Evolutionary conservation across 2,797 vertebrate species (phyloP), one percentile per base, ranked within the genome.

Genomic region (Alcedo atthis): DNA sequence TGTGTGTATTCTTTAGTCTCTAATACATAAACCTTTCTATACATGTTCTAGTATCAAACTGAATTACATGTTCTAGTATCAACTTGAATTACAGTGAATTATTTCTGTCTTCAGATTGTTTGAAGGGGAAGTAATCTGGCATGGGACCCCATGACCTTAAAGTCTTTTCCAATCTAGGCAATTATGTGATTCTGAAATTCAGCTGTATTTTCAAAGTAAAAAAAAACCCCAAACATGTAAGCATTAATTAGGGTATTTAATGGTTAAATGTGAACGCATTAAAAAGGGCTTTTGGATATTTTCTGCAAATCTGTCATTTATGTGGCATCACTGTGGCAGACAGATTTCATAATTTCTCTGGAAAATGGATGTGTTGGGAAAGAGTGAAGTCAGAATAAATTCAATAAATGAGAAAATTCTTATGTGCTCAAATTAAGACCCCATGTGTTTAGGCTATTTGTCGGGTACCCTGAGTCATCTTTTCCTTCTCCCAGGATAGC

Each of bases 381-480:
- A 57, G 42, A 85, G 5, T 80, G 68, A 89, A 70, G 59, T 81
- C 55, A 63, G 28, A 76, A 30, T 43, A 63, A 73, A 7, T 53
- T n/a, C 55, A 71, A 37, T 54, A 62, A 75, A 59, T 58, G 53
- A 37, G 55, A 68, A 62, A 80, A 58, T 15, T 54, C 48, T 8
- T 21, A 1, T n/a, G 26, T 46, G 62, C 12, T 35, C 45, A 28
- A 64, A 49, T n/a, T 9, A 46, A 49, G 4, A 8, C 21, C 10
- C 5, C 18, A 9, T 0, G 0, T 7, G 1, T 43, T 87, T 18
- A 32, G 55, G 28, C 43, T 8, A 0, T 45, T 46, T 45, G 26
- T 45, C 45, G 45, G 57, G 30, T 33, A 15, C 10, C 6, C 64
- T 10, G 71, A 81, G 51, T 45, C 67, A 21, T 26, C 40, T 69